Evolutionary conservation across 2,113 vertebrate species (phyloP), one percentile per base, ranked within the genome.

Genomic region (Dipodomys stephensi): DNA sequence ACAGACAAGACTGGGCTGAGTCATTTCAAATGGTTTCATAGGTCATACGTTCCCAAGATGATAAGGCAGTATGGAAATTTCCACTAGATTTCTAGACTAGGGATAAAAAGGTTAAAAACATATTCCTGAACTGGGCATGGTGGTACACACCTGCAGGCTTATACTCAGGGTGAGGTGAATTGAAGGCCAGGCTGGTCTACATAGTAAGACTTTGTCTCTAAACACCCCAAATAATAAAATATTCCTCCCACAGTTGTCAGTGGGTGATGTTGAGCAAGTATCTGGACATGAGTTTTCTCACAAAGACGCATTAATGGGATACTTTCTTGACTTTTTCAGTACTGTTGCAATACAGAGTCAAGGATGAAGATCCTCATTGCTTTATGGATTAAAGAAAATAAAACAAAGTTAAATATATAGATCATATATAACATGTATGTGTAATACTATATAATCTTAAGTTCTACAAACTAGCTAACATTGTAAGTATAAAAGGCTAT

Each of bases 11-110:
- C 83, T 46, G 2, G 44, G 87, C 49, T 76, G 68, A 84, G 32
- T 91, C 28, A 57, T 76, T 92, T 90, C 73, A 39, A 85, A 79
- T 77, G 11, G 46, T 74, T 92, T 90, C 65, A 32, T 85, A 87
- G 53, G 27, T 86, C 25, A 35, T 12, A 19, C 10, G n/a, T 71
- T 95, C 65, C 30, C 39, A 86, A 81, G 84, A 78, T 69, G 60
- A 90, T 69, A 16, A 53, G 57, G 12, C 23, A 4, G 53, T 86
- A 71, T 15, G 32, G 39, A 91, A 86, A 84, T 91, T 67, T 35
- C 62, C 46, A 2, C 71, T 57, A 19, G 0, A 44, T 92, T 94
- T 74, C 39, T 80, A 73, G 22, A 83, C n/a, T 62, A 77, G 57
- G 39, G 35, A 87, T 22, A 83, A 90, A 79, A 76, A 11, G 2